These are phyloP conservation scores for Drosophila takahashii DNA, from an alignment of 1,140 invertebrate genomes.

Conservation along the genomic window DNA sequence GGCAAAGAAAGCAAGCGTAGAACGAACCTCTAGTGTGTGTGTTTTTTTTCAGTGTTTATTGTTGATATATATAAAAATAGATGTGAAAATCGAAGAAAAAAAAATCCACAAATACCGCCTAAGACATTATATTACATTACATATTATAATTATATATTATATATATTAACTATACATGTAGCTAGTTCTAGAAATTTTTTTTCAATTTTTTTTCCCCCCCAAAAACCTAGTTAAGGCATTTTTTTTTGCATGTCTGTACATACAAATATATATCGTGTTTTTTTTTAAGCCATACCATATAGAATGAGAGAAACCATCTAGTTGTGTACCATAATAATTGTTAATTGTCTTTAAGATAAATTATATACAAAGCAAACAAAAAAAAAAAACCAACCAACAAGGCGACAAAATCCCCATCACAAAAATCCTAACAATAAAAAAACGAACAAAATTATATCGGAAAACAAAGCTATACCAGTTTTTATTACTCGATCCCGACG, in stretches of 20 bases:
- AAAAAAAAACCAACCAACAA: constrained; percentile 35
- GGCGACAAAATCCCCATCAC: constrained; percentile 41
- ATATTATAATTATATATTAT: constrained; percentile 14
- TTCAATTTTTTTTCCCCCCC: constrained; percentile 45
- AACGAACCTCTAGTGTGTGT: constrained; percentile 39
- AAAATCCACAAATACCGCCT: constrained; percentile 7
- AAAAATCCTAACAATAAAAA: constrained; percentile 56
- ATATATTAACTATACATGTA: constrained; percentile 34
- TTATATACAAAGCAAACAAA: constrained; percentile 59
- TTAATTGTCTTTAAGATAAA: constrained; percentile 81
- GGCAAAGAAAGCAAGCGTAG: constrained; percentile 24
- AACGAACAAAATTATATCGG: constrained; percentile 47
- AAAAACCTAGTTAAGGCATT: constrained; percentile 41
- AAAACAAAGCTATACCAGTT: constrained; percentile 45
- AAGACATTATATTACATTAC: constrained; percentile 17
- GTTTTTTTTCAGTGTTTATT: constrained; percentile 47
- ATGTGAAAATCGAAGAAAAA: constrained; percentile 39
- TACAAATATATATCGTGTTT: constrained; percentile 34
- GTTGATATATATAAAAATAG: constrained; percentile 20
- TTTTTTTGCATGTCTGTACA: constrained; percentile 79
- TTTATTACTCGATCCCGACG: constrained; percentile 6
- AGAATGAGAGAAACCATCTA: constrained; percentile 41
- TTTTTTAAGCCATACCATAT: constrained; percentile 44
- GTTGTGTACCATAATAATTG: constrained; percentile 69
- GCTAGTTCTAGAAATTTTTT: constrained; percentile 47